phyloP scores from a whole-genome alignment of 2,888 invertebrate genomes.

The Troglohyphantes excavatus region DNA sequence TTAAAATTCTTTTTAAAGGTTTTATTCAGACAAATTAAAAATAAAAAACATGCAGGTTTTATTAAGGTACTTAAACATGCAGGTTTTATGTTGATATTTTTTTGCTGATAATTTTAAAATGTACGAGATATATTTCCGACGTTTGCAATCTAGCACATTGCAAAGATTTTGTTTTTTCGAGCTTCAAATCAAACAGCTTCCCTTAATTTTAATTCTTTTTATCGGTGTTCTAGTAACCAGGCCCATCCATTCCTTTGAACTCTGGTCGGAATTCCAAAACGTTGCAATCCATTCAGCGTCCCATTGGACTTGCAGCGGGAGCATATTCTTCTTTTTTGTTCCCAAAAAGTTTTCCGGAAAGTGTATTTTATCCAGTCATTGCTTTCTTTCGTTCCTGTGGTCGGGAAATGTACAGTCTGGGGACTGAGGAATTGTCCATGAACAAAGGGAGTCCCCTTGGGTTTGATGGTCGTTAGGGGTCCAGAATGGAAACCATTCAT shows the following conservation, averaged over 20 bases:
- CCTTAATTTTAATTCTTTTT: too few species aligned
- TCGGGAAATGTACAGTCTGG: constrained; percentile 58
- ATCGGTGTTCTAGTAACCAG: too few species aligned
- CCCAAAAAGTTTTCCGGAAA: constrained; percentile 47
- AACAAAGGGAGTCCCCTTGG: constrained; percentile 49
- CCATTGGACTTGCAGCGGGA: constrained; percentile 26
- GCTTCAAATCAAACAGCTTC: too few species aligned
- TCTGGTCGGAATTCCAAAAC: constrained; percentile 21
- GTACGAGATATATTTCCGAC: too few species aligned
- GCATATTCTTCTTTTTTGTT: constrained; percentile 26
- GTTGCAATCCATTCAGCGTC: constrained; percentile 39
- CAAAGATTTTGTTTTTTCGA: too few species aligned
- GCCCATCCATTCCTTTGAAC: not conserved
- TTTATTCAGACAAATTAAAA: too few species aligned
- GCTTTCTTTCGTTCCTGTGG: constrained; percentile 56
- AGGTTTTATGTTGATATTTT: too few species aligned
- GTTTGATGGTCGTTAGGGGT: not conserved
- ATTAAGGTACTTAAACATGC: too few species aligned
- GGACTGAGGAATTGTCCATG: constrained; percentile 59
- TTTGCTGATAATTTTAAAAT: too few species aligned
- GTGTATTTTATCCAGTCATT: constrained; percentile 65
- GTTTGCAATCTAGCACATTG: too few species aligned
- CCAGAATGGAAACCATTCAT: constrained; percentile 13
- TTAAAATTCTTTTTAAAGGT: too few species aligned
- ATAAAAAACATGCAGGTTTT: too few species aligned